Evolutionary conservation across 2,113 vertebrate genomes (phyloP).

Genomic region (Psittacara wagleri): DNA sequence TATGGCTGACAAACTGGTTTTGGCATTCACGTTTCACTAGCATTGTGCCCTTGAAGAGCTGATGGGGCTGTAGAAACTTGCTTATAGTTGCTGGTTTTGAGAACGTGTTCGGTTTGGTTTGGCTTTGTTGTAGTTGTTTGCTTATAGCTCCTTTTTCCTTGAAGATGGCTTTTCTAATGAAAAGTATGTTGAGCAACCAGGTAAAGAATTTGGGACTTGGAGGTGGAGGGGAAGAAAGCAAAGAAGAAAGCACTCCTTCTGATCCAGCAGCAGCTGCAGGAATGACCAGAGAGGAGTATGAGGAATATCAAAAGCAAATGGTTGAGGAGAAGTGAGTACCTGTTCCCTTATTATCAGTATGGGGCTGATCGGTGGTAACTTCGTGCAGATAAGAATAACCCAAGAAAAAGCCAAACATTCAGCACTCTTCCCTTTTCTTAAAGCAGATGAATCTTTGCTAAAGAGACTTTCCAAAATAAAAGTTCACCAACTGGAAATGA

Average conservation of each 20-base stretch:
- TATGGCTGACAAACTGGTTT: constrained; percentile 80
- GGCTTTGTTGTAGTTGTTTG: not conserved
- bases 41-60: constrained; percentile 81
- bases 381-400: not conserved
- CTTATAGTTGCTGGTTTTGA: not conserved
- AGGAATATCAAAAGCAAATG: constrained; percentile 96
- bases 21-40: constrained; percentile 75
- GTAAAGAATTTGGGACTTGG: constrained; percentile 92
- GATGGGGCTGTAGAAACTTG: constrained; percentile 68
- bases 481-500: not conserved
- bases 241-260: constrained; percentile 83
- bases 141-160: not conserved
- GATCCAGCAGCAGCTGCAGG: constrained; percentile 91
- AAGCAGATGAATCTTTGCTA: not conserved
- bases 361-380: not conserved
- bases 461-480: not conserved
- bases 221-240: constrained; percentile 85
- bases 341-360: not conserved
- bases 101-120: not conserved
- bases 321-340: constrained; percentile 98
- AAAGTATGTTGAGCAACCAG: constrained; percentile 90
- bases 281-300: constrained; percentile 96
- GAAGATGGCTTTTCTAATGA: constrained; percentile 92
- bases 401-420: not conserved
- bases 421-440: not conserved